Percentiles rank a stretch among this genome's conserved stretches.
phyloP scores from a whole-genome alignment of 2,888 invertebrate genomes.

The Pachymerium ferrugineum region DNA sequence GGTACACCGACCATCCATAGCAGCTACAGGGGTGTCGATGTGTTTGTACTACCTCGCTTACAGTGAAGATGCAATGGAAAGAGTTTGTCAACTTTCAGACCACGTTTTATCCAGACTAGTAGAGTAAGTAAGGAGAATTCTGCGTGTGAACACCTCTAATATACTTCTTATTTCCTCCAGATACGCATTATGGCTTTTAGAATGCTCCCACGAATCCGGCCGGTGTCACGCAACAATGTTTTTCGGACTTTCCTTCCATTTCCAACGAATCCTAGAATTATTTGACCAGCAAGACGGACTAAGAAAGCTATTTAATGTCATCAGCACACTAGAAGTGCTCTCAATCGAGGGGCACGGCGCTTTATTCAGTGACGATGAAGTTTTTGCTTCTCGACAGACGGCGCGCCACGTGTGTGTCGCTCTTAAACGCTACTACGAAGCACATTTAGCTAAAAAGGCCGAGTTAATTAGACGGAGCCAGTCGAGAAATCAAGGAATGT shows the following conservation, averaged over 20 bases:
- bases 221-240: conserved; percentile 97
- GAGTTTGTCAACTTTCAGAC: conserved; percentile 79
- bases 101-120: conserved; percentile 70
- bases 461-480: conserved; percentile 56
- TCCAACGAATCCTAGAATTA: conserved; percentile 84
- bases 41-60: conserved; percentile 95
- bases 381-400: conserved; percentile 82
- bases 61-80: conserved; percentile 96
- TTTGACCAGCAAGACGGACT: conserved; percentile 94
- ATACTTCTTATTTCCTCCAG: conserved; percentile 47
- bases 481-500: conserved; percentile 37
- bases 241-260: conserved; percentile 89
- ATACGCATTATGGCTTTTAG: conserved; percentile 90
- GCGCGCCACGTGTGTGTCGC: conserved; percentile 86
- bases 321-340: conserved; percentile 78
- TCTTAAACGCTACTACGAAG: conserved; percentile 82
- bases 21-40: conserved; percentile 92
- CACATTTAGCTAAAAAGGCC: conserved; percentile 76
- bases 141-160: no score
- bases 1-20: conserved; percentile 87
- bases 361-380: conserved; percentile 73
- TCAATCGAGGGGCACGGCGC: conserved; percentile 61
- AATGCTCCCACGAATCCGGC: conserved; percentile 96
- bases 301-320: conserved; percentile 88
- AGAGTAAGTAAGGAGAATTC: conserved; percentile 51